A percentile compares a stretch with the other conserved stretches of the same genome.
Conservation (phyloP, 2,797 vertebrate genomes). For the Graptemys geographica region DNA sequence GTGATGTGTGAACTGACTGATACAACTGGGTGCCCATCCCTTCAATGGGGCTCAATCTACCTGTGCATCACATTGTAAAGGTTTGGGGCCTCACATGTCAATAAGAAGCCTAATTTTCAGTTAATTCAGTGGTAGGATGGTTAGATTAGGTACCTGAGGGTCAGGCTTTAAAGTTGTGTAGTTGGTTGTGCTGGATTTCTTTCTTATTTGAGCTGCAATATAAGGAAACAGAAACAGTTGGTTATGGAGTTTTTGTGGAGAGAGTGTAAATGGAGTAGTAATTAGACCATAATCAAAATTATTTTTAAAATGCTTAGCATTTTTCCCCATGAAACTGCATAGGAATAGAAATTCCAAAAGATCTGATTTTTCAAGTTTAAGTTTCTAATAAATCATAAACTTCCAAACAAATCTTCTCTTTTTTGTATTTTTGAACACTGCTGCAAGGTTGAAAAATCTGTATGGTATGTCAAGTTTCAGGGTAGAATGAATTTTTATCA, state of each 20-base stretch:
- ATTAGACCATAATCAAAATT: not conserved
- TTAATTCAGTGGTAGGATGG: not conserved
- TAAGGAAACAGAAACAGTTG: not conserved
- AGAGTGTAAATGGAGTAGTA: not conserved
- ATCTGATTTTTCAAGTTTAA: too few relatives aligned
- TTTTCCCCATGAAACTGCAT: not conserved
- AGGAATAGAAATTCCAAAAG: too few relatives aligned
- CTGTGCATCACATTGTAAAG: not conserved
- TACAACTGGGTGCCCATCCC: not conserved
- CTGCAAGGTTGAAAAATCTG: not conserved
- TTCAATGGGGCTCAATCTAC: not conserved
- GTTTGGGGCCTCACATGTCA: not conserved
- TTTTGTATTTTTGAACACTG: not conserved
- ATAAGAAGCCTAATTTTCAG: not conserved
- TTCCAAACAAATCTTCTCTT: not conserved
- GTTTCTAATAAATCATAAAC: not conserved
- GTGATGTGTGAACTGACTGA: not conserved
- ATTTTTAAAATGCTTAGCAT: not conserved
- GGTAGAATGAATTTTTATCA: not conserved
- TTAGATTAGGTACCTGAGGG: not conserved
- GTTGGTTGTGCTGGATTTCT: not conserved
- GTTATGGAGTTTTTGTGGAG: not conserved
- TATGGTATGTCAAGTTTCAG: not conserved
- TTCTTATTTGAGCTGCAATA: not conserved
- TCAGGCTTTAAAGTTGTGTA: not conserved